Conservation (phyloP, 2,113 vertebrate species). For the Dasyornis broadbenti region DNA sequence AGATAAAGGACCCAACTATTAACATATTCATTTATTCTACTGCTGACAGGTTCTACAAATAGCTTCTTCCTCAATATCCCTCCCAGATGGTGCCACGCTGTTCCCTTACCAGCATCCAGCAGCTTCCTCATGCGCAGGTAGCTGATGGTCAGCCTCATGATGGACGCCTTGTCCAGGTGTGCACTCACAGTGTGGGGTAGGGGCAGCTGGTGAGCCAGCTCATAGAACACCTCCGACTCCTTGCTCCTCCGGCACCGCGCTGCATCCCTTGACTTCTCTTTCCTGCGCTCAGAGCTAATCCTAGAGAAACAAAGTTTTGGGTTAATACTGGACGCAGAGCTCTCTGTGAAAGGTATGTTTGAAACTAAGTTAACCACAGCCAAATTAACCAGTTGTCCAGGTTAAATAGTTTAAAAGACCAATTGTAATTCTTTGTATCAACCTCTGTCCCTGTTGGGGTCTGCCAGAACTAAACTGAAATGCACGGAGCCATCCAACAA, state of each 20-base stretch:
- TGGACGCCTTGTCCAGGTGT: constrained; percentile 95
- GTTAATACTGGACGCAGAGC: neutral
- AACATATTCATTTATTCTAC: neutral
- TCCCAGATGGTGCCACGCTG: neutral
- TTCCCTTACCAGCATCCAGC: constrained; percentile 80
- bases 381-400: neutral
- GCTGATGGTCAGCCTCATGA: constrained; percentile 97
- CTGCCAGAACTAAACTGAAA: neutral
- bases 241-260: constrained; percentile 90
- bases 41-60: neutral
- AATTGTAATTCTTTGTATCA: neutral
- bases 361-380: neutral
- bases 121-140: constrained; percentile 92
- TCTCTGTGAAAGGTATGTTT: neutral
- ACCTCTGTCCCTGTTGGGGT: rapidly evolving
- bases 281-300: constrained; percentile 92
- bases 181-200: constrained; percentile 89
- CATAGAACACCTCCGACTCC: constrained; percentile 95
- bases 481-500: neutral
- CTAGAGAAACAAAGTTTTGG: constrained; percentile 53
- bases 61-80: neutral
- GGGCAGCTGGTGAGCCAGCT: constrained; percentile 92
- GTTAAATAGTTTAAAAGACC: neutral
- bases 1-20: neutral
- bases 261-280: constrained; percentile 95